phyloP scores from a whole-genome alignment of 2,797 vertebrate genomes.

The Pipistrellus pipistrellus region DNA sequence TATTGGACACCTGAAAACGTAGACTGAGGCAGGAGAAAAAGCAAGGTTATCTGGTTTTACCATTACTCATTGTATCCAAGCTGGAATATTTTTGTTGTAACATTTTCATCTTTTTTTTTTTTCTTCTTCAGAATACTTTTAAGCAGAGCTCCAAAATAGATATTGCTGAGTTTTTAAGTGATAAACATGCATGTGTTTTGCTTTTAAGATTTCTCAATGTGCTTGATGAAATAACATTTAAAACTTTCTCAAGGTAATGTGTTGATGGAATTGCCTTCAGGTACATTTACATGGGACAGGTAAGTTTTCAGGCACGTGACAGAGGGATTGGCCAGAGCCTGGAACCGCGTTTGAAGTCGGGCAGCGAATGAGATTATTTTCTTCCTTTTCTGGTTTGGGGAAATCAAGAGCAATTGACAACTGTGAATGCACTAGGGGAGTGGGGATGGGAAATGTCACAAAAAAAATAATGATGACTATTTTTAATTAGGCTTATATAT shows the following conservation, averaged over 20 bases:
- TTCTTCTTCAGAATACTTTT: background rate
- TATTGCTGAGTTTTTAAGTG: conserved; percentile 37
- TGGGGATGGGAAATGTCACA: background rate
- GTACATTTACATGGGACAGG: background rate
- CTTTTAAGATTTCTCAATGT: conserved; percentile 23
- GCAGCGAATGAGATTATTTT: background rate
- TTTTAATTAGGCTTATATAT: background rate
- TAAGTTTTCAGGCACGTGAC: background rate
- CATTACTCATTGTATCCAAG: background rate
- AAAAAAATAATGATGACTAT: background rate
- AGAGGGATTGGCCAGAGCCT: background rate
- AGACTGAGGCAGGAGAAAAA: background rate
- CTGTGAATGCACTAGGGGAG: background rate
- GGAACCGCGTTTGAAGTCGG: background rate
- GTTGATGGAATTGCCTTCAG: conserved; percentile 35
- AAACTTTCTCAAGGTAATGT: background rate
- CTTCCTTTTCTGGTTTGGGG: background rate
- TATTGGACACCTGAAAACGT: background rate
- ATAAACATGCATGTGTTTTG: background rate
- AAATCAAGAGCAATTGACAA: background rate
- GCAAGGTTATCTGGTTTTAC: background rate
- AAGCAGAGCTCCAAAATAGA: conserved; percentile 14
- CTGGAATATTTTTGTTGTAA: background rate
- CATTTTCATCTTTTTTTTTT: background rate
- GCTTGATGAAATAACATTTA: background rate